phyloP scores from a whole-genome alignment of 2,113 vertebrate genomes.

The Coptodon rendalli region DNA sequence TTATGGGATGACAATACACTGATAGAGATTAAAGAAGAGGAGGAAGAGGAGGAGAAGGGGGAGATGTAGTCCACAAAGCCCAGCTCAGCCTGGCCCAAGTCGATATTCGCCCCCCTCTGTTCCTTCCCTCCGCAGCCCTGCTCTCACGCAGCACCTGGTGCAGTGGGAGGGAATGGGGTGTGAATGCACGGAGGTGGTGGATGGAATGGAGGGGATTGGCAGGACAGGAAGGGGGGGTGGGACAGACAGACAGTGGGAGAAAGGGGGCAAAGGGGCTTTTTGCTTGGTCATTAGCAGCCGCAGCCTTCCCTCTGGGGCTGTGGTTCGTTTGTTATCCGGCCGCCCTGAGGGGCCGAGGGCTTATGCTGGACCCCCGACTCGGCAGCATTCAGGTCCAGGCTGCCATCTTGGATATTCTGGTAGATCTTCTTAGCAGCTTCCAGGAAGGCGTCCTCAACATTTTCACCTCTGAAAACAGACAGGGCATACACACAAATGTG shows the following conservation, averaged over 20 bases:
- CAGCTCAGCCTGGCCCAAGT: conserved; percentile 40
- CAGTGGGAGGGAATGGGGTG: neutral
- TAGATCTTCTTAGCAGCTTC: conserved; percentile 99
- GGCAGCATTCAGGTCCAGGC: conserved; percentile 96
- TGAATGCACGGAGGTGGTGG: conserved; percentile 3
- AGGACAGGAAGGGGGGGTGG: neutral
- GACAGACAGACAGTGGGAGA: neutral
- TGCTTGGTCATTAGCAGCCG: conserved; percentile 91
- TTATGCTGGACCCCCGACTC: conserved; percentile 98
- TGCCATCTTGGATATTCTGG: conserved; percentile 99
- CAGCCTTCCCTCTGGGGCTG: conserved; percentile 98
- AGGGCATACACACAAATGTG: neutral
- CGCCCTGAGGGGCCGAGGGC: conserved; percentile 93
- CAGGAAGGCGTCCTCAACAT: conserved; percentile 96
- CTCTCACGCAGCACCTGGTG: conserved; percentile 32
- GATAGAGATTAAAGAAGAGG: conserved; percentile 17
- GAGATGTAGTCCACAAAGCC: conserved; percentile 74
- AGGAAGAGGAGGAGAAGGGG: conserved; percentile 64
- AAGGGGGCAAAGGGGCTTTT: conserved; percentile 6
- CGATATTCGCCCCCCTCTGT: neutral
- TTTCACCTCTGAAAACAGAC: conserved; percentile 82
- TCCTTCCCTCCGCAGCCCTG: conserved; percentile 16
- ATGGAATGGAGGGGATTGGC: conserved; percentile 9
- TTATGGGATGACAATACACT: conserved; percentile 7
- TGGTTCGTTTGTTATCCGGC: conserved; percentile 93